Evolutionary conservation across 92 coral and sea anemone genomes (phyloP).

Genomic region (Umimayanthus chanpuru): DNA sequence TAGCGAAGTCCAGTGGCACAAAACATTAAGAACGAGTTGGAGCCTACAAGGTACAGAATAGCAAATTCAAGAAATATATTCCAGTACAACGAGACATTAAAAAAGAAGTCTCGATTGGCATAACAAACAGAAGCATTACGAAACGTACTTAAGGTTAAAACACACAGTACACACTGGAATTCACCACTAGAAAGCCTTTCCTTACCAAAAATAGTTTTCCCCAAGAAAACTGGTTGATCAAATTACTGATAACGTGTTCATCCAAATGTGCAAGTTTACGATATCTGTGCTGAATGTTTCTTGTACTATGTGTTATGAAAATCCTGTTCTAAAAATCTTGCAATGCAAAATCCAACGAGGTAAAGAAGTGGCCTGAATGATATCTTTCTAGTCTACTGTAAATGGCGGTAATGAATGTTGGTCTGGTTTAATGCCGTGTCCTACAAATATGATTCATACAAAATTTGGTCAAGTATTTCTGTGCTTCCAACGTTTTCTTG

Average conservation of each 20-base stretch:
- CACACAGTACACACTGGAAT: not conserved
- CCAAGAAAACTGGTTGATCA: too few species aligned
- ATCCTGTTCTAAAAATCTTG: not conserved
- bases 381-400: too few species aligned
- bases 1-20: not conserved
- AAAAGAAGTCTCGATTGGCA: not conserved
- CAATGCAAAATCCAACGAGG: too few species aligned
- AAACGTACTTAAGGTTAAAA: not conserved
- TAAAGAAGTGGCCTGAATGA: too few species aligned
- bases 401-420: not conserved
- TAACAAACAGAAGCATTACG: not conserved
- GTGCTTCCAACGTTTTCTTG: not conserved
- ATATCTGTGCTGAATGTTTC: not conserved
- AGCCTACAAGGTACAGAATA: not conserved
- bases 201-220: too few species aligned
- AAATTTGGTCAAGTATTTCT: not conserved
- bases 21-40: not conserved
- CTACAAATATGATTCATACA: not conserved
- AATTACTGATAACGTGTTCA: too few species aligned
- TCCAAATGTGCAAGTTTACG: not conserved
- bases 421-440: not conserved
- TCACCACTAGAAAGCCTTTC: not conserved
- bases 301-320: not conserved
- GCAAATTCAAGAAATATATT: too few species aligned
- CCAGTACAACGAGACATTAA: not conserved